A percentile compares a stretch with the other conserved stretches of the same genome.
Conservation (phyloP, 2,113 vertebrate genomes). For the Enhydra lutris region DNA sequence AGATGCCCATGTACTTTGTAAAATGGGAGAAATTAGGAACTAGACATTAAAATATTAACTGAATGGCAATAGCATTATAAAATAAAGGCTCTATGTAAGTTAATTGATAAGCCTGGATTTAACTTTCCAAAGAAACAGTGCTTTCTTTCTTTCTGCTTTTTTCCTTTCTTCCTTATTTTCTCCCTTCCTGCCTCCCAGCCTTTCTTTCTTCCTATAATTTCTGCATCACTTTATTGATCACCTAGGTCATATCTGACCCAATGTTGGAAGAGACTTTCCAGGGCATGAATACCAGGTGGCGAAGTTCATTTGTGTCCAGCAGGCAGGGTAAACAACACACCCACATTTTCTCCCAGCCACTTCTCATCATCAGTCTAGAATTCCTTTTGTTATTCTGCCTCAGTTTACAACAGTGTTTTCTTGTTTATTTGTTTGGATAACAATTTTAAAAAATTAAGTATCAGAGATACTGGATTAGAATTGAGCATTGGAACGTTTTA, state of each 20-base stretch:
- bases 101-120: background rate
- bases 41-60: background rate
- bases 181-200: too few species aligned
- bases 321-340: background rate
- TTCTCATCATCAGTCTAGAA: background rate
- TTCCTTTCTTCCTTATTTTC: background rate
- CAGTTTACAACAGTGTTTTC: background rate
- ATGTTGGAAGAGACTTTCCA: background rate
- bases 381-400: background rate
- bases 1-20: background rate
- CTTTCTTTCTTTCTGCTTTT: background rate
- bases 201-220: background rate
- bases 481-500: background rate
- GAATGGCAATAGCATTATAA: background rate
- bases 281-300: background rate
- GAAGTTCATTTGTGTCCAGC: too few species aligned
- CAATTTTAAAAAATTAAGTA: background rate
- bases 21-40: background rate
- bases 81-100: background rate
- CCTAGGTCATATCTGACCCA: background rate
- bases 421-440: background rate
- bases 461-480: background rate
- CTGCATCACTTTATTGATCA: background rate
- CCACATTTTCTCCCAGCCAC: background rate
- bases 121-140: background rate